Percentiles rank a stretch among this genome's conserved stretches.
phyloP scores from a whole-genome alignment of 2,797 vertebrate species.

The Carcharodon carcharias region DNA sequence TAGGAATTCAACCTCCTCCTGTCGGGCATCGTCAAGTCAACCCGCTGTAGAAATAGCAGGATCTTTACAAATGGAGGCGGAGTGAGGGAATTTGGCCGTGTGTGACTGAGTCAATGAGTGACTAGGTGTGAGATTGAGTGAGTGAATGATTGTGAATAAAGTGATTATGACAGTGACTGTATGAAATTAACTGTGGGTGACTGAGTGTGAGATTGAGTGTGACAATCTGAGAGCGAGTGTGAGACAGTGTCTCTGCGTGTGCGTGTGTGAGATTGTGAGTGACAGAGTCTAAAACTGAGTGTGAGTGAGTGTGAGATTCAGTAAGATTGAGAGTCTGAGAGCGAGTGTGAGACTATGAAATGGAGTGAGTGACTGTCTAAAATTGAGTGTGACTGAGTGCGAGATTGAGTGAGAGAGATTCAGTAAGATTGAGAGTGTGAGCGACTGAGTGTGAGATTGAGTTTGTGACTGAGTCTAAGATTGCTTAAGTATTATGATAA shows the following conservation, averaged over 20 bases:
- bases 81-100: not conserved
- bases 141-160: not conserved
- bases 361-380: no score
- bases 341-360: not conserved
- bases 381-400: no score
- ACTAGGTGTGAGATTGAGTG: not conserved
- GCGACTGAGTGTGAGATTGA: no score
- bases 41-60: not conserved
- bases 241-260: no score
- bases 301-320: not conserved
- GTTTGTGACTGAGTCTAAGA: no score
- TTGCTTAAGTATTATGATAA: no score
- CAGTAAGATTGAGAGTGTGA: no score
- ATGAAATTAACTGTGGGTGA: not conserved
- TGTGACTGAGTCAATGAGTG: conserved; percentile 18
- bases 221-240: not conserved
- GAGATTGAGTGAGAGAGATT: no score
- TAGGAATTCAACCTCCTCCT: not conserved
- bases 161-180: conserved; percentile 27
- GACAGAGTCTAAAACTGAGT: no score
- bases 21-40: not conserved
- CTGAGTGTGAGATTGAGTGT: not conserved
- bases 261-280: no score
- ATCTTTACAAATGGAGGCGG: no score
- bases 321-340: not conserved